Evolutionary conservation across 2,888 invertebrate genomes (phyloP), one percentile per base, ranked within the genome.

Genomic region (Lasioglossum marginatum): DNA sequence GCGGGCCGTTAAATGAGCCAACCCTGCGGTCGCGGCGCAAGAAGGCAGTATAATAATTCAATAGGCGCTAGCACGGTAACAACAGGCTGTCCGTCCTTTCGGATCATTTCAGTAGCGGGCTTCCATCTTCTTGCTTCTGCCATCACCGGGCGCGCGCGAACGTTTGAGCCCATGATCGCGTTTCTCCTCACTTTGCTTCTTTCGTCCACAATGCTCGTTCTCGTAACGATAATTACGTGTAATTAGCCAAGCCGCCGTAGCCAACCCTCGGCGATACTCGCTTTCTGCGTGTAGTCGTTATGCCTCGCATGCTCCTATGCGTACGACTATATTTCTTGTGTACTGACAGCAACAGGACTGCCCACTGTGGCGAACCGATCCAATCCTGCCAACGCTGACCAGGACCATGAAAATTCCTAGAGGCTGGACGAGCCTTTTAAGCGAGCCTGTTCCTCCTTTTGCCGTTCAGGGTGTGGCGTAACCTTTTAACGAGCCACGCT

Each of bases 321-420:
- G 89, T 90, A 92, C 89, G 89, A 92, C 90, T 91, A 92, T 92
- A 92, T 92, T 92, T 92, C 92, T 92, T 89, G 86, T 77, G 66
- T 80, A 89, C 89, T 89, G 92, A 91, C 91, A 92, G 90, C 87
- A 66, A 81, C 83, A 77, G 84, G 90, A 91, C 90, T 91, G 90
- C 92, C 92, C 92, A 92, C 91, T 81, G 90, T 74, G 88, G 73
- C 80, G 60, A 83, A 70, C 57, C 27, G 60, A 78, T 82, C 48
- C 79, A 87, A 89, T 82, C 71, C 76, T 68, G 79, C 73, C 70
- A 74, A 60, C 73, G 77, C 52, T 81, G 63, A 34, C 34, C 70
- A 45, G 79, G 72, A 86, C 74, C 75, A 40, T 60, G 75, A 75
- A 73, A 77, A 84, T 88, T 88, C 77, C 68, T 82, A 74, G 74